Evolutionary conservation across 2,888 invertebrate species (phyloP).

Genomic region (Melinaea marsaeus): DNA sequence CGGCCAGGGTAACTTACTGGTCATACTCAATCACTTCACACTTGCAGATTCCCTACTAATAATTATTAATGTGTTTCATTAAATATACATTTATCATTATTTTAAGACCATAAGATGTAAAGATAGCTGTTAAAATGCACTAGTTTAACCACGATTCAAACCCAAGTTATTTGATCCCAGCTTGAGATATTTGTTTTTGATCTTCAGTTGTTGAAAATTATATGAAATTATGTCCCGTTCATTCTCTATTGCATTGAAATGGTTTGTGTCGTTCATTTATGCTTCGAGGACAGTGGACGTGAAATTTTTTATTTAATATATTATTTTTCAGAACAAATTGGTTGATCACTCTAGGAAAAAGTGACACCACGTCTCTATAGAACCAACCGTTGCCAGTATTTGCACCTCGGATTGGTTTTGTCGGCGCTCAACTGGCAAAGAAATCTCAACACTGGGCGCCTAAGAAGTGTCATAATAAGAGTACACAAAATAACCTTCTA

Average conservation of each 20-base stretch:
- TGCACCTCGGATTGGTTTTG: constrained; percentile 40
- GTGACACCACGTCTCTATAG: constrained; percentile 46
- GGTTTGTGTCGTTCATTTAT: no score
- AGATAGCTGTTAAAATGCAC: background rate
- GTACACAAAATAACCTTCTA: constrained; percentile 3
- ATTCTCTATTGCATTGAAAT: background rate
- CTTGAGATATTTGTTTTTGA: no score
- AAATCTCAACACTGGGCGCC: background rate
- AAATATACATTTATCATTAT: no score
- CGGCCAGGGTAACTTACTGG: constrained; percentile 50
- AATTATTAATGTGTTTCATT: no score
- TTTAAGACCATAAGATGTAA: no score
- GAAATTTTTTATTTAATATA: constrained; percentile 6
- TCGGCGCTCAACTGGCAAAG: constrained; percentile 29
- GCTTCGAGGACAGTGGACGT: no score
- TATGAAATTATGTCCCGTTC: background rate
- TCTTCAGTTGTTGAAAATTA: no score
- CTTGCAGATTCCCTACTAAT: no score
- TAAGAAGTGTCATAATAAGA: constrained; percentile 5
- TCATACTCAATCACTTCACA: background rate
- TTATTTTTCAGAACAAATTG: constrained; percentile 42
- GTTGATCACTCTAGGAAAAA: constrained; percentile 60
- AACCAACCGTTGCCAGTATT: constrained; percentile 31
- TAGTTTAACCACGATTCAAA: no score
- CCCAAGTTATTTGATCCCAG: no score